phyloP scores from a whole-genome alignment of 1,140 invertebrate species.

The Panagrolaimus sp. region DNA sequence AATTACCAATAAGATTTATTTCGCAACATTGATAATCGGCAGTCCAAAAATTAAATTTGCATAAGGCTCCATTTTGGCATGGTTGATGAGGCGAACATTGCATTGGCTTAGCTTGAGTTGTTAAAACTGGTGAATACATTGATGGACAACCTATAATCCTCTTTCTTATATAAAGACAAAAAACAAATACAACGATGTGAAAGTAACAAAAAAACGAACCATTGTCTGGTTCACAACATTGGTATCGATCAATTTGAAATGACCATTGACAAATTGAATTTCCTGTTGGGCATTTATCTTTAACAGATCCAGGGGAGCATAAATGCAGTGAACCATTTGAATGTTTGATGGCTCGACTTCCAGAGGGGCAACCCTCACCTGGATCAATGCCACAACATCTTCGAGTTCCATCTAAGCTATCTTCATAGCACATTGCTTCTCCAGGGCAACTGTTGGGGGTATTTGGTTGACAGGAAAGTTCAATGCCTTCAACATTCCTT shows the following conservation, averaged over 20 bases:
- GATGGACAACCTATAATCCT: constrained; percentile 15
- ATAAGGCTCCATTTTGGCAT: constrained; percentile 33
- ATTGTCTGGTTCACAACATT: constrained; percentile 52
- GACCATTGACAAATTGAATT: constrained; percentile 45
- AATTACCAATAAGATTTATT: constrained; percentile 25
- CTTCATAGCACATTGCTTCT: constrained; percentile 25
- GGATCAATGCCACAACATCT: constrained; percentile 29
- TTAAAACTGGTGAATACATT: constrained; percentile 24
- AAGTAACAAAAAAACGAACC: too few relatives aligned
- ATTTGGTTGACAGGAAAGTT: constrained; percentile 39
- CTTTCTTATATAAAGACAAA: too few relatives aligned
- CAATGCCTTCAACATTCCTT: constrained; percentile 20
- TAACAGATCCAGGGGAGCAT: constrained; percentile 33
- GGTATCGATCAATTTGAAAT: constrained; percentile 49
- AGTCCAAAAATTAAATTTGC: constrained; percentile 51
- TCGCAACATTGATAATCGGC: constrained; percentile 43
- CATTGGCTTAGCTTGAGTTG: constrained; percentile 21
- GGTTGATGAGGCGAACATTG: constrained; percentile 28
- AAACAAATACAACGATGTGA: too few relatives aligned
- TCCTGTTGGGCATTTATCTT: constrained; percentile 18
- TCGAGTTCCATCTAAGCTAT: constrained; percentile 21
- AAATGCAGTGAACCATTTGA: constrained; percentile 28
- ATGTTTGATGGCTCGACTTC: constrained; percentile 30
- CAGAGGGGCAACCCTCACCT: constrained; percentile 48
- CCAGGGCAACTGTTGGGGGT: constrained; percentile 24